Conservation (phyloP, 2,113 vertebrate species). For the Callithrix jacchus region DNA sequence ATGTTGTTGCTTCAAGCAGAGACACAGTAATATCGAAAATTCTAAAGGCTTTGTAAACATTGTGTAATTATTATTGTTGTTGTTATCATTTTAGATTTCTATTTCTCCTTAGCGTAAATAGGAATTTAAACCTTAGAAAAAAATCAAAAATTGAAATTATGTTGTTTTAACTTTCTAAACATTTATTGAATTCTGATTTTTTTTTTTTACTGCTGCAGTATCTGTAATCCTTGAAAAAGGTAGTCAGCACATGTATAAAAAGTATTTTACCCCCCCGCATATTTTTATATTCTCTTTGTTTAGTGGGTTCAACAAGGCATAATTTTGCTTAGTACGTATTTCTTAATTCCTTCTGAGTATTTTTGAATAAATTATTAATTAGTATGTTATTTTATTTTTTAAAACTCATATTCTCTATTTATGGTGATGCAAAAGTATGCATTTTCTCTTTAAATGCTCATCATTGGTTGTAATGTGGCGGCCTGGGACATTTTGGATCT, state of each 20-base stretch:
- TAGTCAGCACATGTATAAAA: background rate
- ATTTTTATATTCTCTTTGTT: constrained; percentile 3
- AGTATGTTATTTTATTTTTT: constrained; percentile 60
- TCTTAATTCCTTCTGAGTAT: constrained; percentile 26
- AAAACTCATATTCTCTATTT: constrained; percentile 43
- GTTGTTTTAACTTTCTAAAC: constrained; percentile 28
- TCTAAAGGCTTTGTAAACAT: constrained; percentile 68
- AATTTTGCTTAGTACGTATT: constrained; percentile 56
- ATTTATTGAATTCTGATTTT: constrained; percentile 35
- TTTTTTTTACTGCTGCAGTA: background rate
- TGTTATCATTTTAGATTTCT: constrained; percentile 66
- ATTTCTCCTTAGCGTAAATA: constrained; percentile 13
- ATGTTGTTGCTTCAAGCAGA: constrained; percentile 78
- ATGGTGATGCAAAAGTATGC: constrained; percentile 39
- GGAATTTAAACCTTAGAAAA: background rate
- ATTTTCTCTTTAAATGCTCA: constrained; percentile 58
- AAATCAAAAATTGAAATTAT: constrained; percentile 48
- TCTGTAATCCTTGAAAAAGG: constrained; percentile 48
- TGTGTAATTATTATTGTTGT: constrained; percentile 64
- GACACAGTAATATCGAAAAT: constrained; percentile 66
- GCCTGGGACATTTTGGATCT: constrained; percentile 44
- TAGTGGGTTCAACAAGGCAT: constrained; percentile 41
- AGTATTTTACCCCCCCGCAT: background rate
- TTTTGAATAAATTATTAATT: constrained; percentile 56
- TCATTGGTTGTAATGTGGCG: background rate